These are phyloP conservation scores for Etia nguti DNA, from an alignment of 2,113 vertebrate species.

Conservation along the genomic window DNA sequence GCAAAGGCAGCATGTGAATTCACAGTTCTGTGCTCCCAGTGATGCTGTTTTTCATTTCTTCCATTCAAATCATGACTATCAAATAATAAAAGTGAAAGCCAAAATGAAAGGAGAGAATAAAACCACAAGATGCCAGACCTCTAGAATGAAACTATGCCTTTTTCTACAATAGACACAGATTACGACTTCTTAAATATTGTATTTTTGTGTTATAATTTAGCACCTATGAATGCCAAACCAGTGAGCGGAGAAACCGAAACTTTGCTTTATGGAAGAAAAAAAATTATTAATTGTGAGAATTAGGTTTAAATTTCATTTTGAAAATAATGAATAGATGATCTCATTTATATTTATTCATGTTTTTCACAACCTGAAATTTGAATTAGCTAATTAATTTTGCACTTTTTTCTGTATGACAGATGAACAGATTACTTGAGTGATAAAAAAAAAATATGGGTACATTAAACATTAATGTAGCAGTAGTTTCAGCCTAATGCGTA, in stretches of 20 bases:
- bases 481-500: background rate
- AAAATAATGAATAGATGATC: background rate
- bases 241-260: background rate
- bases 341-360: background rate
- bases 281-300: background rate
- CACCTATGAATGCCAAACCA: background rate
- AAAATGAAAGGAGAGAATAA: background rate
- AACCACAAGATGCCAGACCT: background rate
- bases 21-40: background rate
- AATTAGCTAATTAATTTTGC: background rate
- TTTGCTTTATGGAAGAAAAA: background rate
- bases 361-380: background rate
- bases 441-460: background rate
- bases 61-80: slow-evolving; percentile 13
- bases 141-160: background rate
- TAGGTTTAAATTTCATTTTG: background rate
- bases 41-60: slow-evolving; percentile 1
- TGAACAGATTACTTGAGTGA: background rate
- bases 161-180: background rate
- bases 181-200: background rate
- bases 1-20: background rate
- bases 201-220: background rate
- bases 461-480: background rate
- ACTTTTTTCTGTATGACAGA: background rate
- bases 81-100: slow-evolving; percentile 14